Evolutionary conservation across 2,888 invertebrate species (phyloP), one percentile per base, ranked within the genome.

Genomic region (Caenorhabditis parvicauda): DNA sequence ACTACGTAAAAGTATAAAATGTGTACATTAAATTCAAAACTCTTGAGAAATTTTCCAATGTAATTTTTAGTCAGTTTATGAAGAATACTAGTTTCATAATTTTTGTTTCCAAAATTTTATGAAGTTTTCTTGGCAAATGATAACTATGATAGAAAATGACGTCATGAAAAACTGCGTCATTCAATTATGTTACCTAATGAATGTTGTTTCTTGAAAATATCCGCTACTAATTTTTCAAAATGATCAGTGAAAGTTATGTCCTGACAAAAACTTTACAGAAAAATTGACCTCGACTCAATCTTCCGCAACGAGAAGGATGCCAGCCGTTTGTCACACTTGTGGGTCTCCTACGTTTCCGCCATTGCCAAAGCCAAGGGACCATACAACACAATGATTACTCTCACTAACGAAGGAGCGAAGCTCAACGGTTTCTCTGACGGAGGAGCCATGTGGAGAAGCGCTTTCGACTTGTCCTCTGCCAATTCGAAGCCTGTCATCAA

Each of bases 361-460:
- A 52, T 71, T 38, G 65, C 65, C 42, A 49, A 52, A 29, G 56
- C 64, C 39, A 70, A 69, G 54, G 51, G 56, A 35, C 56, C 63
- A 21, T 81, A 80, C 59, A 57, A 62, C 32, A 56, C 72, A 35
- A 54, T 81, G 19, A 60, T 80, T 24, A 57, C 64, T 9, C 39
- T 79, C 29, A 70, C 69, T 25, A 81, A 81, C 54, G 67, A 77
- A 57, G 78, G 75, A 32, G 81, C 81, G 4, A 62, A 67, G 24
- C 42, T 74, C 25, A 81, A 79, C 50, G 79, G 80, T 12, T 82
- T 74, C 59, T 37, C 56, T 2, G 61, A 82, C 62, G 75, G 68
- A 19, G 81, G 77, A 39, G 75, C 66, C 17, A 75, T 81, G 79
- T 82, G 81, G 82, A 47, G 75, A 41, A 68, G 70, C 45, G 72